These are phyloP conservation scores for Festucalex cinctus DNA, from an alignment of 2,113 vertebrate species.

Conservation along the genomic window DNA sequence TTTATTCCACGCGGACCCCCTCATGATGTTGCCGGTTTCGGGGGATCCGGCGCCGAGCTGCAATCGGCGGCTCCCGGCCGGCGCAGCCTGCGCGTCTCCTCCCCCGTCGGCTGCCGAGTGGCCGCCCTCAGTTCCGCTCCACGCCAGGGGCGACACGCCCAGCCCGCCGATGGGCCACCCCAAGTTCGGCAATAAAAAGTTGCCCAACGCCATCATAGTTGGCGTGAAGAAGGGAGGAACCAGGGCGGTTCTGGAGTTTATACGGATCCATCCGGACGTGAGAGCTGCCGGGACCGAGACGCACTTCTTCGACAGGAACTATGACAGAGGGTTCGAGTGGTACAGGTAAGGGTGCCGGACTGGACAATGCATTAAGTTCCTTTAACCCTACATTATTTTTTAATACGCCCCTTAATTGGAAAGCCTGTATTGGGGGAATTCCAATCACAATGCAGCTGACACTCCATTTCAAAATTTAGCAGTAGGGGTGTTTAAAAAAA, in stretches of 20 bases:
- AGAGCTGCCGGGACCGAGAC: slow-evolving; percentile 88
- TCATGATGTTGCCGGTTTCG: slow-evolving; percentile 68
- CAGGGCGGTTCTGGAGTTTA: slow-evolving; percentile 89
- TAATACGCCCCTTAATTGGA: too few species aligned
- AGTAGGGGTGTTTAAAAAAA: too few species aligned
- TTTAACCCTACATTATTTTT: too few species aligned
- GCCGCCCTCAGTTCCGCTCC: slow-evolving; percentile 11
- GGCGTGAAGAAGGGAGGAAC: slow-evolving; percentile 93
- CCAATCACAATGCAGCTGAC: too few species aligned
- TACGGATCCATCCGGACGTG: slow-evolving; percentile 88
- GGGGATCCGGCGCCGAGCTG: slow-evolving; percentile 67
- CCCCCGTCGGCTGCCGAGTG: slow-evolving; percentile 26
- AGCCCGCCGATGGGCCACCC: slow-evolving; percentile 43
- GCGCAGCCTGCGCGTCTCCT: slow-evolving; percentile 67
- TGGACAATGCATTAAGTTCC: too few species aligned
- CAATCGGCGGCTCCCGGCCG: slow-evolving; percentile 61
- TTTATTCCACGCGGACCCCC: slow-evolving; percentile 72
- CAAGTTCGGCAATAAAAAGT: slow-evolving; percentile 79
- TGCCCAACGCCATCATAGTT: slow-evolving; percentile 89
- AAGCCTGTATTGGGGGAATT: too few species aligned
- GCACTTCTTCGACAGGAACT: slow-evolving; percentile 93
- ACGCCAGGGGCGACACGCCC: slow-evolving; percentile 45
- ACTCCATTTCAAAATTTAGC: too few species aligned
- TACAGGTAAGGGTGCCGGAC: slow-evolving; percentile 80
- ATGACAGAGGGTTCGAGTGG: slow-evolving; percentile 88